A percentile compares a stretch with the other conserved stretches of the same genome.
phyloP scores from a whole-genome alignment of 2,113 vertebrate species.

The Prionailurus bengalensis region DNA sequence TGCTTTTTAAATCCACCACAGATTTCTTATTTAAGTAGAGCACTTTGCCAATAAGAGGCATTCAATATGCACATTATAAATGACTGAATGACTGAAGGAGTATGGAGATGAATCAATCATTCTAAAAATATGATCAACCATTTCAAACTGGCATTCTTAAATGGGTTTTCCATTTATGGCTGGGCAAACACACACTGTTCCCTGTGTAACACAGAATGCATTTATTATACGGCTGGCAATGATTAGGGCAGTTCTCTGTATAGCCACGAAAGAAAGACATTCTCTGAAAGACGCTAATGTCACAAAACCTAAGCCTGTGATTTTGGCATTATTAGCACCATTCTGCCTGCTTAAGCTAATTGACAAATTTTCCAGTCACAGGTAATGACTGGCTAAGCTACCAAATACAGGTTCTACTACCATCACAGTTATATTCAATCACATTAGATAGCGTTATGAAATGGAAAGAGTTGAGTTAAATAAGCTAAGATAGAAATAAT shows the following conservation, averaged over 20 bases:
- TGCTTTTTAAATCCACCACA: constrained; percentile 16
- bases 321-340: neutral
- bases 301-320: neutral
- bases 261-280: neutral
- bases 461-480: neutral
- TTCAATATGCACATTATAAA: constrained; percentile 21
- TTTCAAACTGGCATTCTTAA: constrained; percentile 40
- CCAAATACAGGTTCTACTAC: neutral
- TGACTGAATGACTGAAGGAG: neutral
- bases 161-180: constrained; percentile 43
- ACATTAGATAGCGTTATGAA: neutral
- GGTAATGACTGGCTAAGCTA: neutral
- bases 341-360: neutral
- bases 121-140: neutral
- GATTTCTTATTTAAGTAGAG: neutral
- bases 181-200: neutral
- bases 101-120: neutral
- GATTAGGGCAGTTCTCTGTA: neutral
- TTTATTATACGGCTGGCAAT: neutral
- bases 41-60: neutral
- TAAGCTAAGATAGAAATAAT: neutral
- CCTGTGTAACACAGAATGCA: neutral
- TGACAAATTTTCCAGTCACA: neutral
- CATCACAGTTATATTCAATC: neutral
- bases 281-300: neutral